These are phyloP conservation scores for Heterohyrax brucei DNA, from an alignment of 2,797 vertebrate species.

Conservation along the genomic window DNA sequence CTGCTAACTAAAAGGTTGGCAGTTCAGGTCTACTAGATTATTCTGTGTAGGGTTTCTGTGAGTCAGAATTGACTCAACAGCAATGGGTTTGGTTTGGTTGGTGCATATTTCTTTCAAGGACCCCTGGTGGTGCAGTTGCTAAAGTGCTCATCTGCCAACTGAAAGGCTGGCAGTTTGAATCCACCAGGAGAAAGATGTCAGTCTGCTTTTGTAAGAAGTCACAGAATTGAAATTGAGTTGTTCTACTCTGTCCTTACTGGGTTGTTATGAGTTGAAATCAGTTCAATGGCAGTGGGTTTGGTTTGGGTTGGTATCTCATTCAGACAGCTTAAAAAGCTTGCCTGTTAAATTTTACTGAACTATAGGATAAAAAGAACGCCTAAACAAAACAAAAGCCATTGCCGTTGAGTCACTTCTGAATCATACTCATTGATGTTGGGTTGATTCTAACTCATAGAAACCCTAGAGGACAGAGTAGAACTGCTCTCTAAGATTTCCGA, in stretches of 20 bases:
- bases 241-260: background rate
- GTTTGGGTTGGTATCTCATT: background rate
- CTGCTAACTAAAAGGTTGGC: no score
- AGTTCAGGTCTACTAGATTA: no score
- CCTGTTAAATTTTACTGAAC: slow-evolving; percentile 19
- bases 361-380: slow-evolving; percentile 1
- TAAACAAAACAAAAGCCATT: no score
- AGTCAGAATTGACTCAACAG: no score
- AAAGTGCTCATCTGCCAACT: background rate
- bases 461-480: no score
- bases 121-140: background rate
- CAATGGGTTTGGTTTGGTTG: no score
- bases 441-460: no score
- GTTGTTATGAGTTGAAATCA: background rate
- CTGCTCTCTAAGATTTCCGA: no score
- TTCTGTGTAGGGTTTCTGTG: no score
- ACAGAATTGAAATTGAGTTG: background rate
- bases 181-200: background rate
- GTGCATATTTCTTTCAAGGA: background rate
- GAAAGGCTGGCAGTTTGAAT: no score
- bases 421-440: no score
- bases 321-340: slow-evolving; percentile 33
- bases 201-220: background rate
- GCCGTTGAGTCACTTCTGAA: no score
- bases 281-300: background rate